Conservation (phyloP, 2,113 vertebrate genomes). For the Gracilinanus agilis region DNA sequence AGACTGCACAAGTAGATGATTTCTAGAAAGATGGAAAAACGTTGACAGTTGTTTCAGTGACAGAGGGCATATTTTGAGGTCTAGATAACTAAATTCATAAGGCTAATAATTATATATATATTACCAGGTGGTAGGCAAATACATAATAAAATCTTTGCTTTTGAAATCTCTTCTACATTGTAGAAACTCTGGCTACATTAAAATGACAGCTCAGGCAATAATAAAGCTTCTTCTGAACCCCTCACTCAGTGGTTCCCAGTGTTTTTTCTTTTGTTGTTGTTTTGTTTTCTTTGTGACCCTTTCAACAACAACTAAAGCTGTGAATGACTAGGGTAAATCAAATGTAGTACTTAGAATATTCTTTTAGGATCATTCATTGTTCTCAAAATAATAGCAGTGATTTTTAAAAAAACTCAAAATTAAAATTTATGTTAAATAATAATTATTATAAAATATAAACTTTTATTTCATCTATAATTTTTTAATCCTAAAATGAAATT, state of each 20-base stretch:
- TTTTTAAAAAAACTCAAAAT: not conserved
- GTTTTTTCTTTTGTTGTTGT: too few species aligned
- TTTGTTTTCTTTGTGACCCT: not conserved
- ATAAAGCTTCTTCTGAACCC: not conserved
- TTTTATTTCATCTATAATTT: not conserved
- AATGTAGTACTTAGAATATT: not conserved
- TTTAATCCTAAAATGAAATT: not conserved
- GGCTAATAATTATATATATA: not conserved
- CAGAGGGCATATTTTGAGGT: not conserved
- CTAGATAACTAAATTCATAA: not conserved
- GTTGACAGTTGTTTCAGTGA: not conserved
- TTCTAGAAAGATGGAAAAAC: not conserved
- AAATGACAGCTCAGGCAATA: not conserved
- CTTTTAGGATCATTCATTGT: not conserved
- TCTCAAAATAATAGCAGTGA: not conserved
- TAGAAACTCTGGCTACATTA: not conserved
- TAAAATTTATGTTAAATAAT: not conserved
- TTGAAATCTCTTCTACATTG: not conserved
- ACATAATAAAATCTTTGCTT: not conserved
- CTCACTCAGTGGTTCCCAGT: not conserved
- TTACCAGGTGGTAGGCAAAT: not conserved
- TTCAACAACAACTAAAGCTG: not conserved
- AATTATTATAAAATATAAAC: not conserved
- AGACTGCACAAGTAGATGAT: not conserved
- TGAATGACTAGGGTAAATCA: not conserved